Conservation (phyloP, 2,113 vertebrate species). For the Gnathonemus longibarbis region DNA sequence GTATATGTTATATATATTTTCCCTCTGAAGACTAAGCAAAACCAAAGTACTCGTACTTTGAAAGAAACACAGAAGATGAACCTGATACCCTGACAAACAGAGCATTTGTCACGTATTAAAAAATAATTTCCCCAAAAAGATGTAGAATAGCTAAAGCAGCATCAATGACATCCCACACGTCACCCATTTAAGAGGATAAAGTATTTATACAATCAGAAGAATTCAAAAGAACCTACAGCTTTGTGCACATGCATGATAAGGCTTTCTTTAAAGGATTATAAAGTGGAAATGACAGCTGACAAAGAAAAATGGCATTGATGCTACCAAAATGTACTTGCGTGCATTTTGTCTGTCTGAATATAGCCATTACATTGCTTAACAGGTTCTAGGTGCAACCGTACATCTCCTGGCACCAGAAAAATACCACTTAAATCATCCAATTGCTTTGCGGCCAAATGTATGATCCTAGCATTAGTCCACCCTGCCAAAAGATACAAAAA, state of each 20-base stretch:
- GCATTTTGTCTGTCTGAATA: neutral
- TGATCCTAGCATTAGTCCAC: neutral
- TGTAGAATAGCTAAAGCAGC: neutral
- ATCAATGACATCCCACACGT: neutral
- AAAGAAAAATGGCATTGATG: neutral
- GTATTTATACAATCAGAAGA: neutral
- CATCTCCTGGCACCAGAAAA: neutral
- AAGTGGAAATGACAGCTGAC: neutral
- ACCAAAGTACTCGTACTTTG: neutral
- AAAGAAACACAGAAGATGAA: neutral
- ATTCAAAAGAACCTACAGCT: neutral
- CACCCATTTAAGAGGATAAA: neutral
- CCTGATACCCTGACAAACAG: neutral
- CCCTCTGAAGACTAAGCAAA: neutral
- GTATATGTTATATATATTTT: neutral
- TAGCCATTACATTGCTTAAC: neutral
- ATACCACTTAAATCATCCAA: neutral
- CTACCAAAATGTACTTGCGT: neutral
- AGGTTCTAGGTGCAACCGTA: neutral
- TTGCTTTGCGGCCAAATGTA: neutral
- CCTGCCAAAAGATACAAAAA: neutral
- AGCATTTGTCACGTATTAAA: neutral
- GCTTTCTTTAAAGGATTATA: neutral
- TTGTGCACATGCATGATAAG: neutral
- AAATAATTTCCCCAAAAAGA: neutral